Conservation (phyloP, 2,888 invertebrate genomes). For the Lumbricus terrestris region DNA sequence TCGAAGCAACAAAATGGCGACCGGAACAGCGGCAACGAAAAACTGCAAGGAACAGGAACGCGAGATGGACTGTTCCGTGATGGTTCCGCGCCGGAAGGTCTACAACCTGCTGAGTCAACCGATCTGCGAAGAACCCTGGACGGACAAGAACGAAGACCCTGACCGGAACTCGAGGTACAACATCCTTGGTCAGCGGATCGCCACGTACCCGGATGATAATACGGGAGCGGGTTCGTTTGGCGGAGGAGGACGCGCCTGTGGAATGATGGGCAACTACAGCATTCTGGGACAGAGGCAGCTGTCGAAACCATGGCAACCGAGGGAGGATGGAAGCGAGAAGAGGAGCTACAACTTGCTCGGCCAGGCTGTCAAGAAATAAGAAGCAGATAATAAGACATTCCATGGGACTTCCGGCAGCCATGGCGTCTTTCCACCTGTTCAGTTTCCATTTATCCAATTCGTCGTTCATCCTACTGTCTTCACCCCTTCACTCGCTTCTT, state of each 20-base stretch:
- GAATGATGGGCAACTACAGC: neutral
- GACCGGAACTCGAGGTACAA: neutral
- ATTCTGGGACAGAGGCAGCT: neutral
- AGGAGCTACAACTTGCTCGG: neutral
- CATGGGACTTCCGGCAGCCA: neutral
- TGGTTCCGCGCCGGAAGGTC: slow-evolving; percentile 3
- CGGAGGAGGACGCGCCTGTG: neutral
- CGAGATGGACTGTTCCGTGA: neutral
- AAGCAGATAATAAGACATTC: neutral
- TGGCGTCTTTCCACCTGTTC: no score
- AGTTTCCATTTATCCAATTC: no score
- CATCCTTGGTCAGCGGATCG: neutral
- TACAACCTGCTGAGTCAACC: neutral
- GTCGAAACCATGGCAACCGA: neutral
- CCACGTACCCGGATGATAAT: neutral
- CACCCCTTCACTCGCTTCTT: neutral
- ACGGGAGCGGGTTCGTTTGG: neutral
- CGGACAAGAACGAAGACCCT: neutral
- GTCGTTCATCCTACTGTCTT: neutral
- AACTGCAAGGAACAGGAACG: neutral
- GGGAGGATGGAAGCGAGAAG: neutral
- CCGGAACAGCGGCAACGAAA: neutral
- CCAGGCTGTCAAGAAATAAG: neutral
- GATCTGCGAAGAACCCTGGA: neutral
- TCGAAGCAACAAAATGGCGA: neutral